Percentiles rank a stretch among this genome's conserved stretches.
Conservation (phyloP, 2,797 vertebrate genomes). For the Cichlasoma orientale region DNA sequence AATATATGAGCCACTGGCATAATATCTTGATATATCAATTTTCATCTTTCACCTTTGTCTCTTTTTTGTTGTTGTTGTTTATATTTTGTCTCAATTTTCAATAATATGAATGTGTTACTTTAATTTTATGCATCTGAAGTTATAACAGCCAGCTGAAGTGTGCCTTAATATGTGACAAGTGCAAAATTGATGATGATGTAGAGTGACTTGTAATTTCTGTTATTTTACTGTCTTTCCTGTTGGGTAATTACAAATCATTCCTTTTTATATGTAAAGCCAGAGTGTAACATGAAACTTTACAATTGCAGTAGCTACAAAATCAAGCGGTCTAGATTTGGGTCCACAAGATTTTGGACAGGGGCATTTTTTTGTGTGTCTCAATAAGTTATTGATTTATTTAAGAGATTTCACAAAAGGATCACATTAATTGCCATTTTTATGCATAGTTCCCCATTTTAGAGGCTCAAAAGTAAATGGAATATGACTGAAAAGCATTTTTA, state of each 20-base stretch:
- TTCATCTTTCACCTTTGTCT: background rate
- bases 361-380: background rate
- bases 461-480: background rate
- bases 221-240: background rate
- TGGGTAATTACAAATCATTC: conserved; percentile 18
- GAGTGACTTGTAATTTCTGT: conserved; percentile 35
- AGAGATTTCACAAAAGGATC: background rate
- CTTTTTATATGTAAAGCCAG: conserved; percentile 20
- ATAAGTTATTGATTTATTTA: background rate
- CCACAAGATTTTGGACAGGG: background rate
- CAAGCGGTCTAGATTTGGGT: background rate
- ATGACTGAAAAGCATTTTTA: background rate
- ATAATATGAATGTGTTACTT: background rate
- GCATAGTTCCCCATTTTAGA: background rate
- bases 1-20: background rate
- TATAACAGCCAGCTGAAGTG: background rate
- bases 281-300: conserved; percentile 15
- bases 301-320: conserved; percentile 1
- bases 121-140: background rate
- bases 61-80: background rate
- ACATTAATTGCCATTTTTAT: background rate
- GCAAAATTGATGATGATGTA: conserved; percentile 42
- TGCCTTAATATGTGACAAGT: conserved; percentile 18
- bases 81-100: background rate
- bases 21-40: background rate